These are phyloP conservation scores for Brenthis hecate DNA, from an alignment of 2,888 invertebrate species.

Conservation along the genomic window DNA sequence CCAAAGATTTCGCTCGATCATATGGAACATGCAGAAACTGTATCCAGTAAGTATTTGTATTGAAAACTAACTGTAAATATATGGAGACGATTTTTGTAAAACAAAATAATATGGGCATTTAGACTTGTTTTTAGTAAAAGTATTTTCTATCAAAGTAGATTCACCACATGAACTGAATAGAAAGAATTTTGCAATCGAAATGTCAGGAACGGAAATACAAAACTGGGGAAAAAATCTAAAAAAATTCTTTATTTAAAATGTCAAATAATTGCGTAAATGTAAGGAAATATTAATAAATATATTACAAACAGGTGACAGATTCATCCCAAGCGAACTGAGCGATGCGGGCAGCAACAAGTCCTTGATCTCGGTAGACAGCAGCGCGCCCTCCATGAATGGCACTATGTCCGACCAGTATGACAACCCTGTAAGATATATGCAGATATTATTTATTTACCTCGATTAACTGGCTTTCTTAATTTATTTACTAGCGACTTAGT, in stretches of 20 bases:
- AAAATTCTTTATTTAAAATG: too few species aligned
- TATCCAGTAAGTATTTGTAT: constrained; percentile 63
- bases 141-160: too few species aligned
- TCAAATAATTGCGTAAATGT: too few species aligned
- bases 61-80: not conserved
- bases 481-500: too few species aligned
- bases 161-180: too few species aligned
- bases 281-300: not conserved
- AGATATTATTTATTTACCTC: not conserved
- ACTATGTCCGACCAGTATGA: constrained; percentile 70
- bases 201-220: too few species aligned
- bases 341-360: constrained; percentile 75
- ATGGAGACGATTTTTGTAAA: too few species aligned
- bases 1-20: constrained; percentile 70
- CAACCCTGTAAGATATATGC: constrained; percentile 58
- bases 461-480: too few species aligned
- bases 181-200: too few species aligned
- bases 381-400: constrained; percentile 68
- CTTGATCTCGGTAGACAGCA: constrained; percentile 65
- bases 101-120: too few species aligned
- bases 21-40: constrained; percentile 66
- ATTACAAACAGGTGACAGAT: constrained; percentile 60
- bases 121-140: too few species aligned
- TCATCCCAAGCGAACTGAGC: constrained; percentile 69
- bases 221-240: too few species aligned